Base-by-base conservation (phyloP, 2,888 invertebrate genomes). In the Philereme transversata region DNA sequence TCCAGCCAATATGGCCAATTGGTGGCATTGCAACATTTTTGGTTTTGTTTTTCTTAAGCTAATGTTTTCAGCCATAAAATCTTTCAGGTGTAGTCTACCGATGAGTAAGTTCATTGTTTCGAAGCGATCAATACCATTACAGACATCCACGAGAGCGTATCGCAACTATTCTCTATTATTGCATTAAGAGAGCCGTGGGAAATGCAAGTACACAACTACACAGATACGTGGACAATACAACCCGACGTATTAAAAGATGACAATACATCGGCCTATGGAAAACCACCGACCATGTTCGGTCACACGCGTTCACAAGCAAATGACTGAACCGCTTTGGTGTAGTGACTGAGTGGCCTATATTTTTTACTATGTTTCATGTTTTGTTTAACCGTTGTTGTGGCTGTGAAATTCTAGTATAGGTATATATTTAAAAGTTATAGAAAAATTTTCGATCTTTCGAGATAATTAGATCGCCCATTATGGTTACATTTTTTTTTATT, bases 201-300 rank as follows among this genome's bases (percentile, higher is more conserved):
- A 87, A 71, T 70, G 62, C 68, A 70, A 46, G 67, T 74, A 70
- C 69, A 70, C 74, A 78, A 62, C 40, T 45, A 53, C 56, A 49
- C 53, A 62, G 58, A 72, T 74, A 62, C 68, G 62, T 59, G 72
- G 72, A 88, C 85, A 86, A 86, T 84, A 40, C 8, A 79, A 67
- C 77, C 44, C 76, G 64, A 62, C 70, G 75, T 72, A 87, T 79
- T 85, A 87, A 88, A 86, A 88, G 81, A 85, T 81, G 78, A 87
- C 88, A 88, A 87, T 85, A 73, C 77, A 71, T 63, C 71, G 66
- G 72, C 69, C 77, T 73, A 79, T 82, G 83, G 80, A 83, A 86
- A 86, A 82, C 81, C 82, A 80, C 81, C 67, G 72, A 82, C 81
- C 78, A 77, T 78, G 74, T 64, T 70, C 64, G 64, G 76, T 82